phyloP scores from a whole-genome alignment of 64 coral and sea anemone species.

The Anthopleura sola region DNA sequence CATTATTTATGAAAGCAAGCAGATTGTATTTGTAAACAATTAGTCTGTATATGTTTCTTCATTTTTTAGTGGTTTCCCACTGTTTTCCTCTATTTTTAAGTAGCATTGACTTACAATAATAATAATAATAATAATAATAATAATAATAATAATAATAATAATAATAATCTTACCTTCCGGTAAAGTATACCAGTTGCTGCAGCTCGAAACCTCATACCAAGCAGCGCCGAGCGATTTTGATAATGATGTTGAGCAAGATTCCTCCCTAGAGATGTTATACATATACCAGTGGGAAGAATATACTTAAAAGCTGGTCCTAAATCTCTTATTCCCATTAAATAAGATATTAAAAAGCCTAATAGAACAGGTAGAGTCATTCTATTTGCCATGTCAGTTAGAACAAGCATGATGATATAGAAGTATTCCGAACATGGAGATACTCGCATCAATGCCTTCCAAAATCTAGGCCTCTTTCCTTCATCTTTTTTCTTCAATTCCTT shows the following conservation, averaged over 20 bases:
- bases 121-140: too few species aligned
- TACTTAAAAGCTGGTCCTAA: slow-evolving; percentile 84
- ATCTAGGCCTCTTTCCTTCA: slow-evolving; percentile 63
- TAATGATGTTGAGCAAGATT: slow-evolving; percentile 92
- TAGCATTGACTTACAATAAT: too few species aligned
- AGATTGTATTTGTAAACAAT: too few species aligned
- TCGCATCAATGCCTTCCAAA: slow-evolving; percentile 93
- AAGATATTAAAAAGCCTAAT: slow-evolving; percentile 83
- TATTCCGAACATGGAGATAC: slow-evolving; percentile 84
- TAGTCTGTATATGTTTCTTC: too few species aligned
- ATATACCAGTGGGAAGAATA: slow-evolving; percentile 87
- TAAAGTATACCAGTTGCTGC: slow-evolving; percentile 78
- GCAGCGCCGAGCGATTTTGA: slow-evolving; percentile 76
- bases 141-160: not conserved
- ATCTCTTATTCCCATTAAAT: slow-evolving; percentile 77
- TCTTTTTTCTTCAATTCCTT: slow-evolving; percentile 75
- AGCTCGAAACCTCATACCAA: slow-evolving; percentile 81
- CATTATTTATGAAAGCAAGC: too few species aligned
- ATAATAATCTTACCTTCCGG: slow-evolving; percentile 49
- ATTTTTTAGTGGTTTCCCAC: too few species aligned
- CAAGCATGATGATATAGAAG: slow-evolving; percentile 64
- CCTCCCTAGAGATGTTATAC: slow-evolving; percentile 77
- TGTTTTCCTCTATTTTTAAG: too few species aligned
- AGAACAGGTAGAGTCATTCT: slow-evolving; percentile 85
- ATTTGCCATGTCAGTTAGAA: slow-evolving; percentile 86